Evolutionary conservation across 1,140 invertebrate genomes (phyloP).

Genomic region (Paramacrobiotus metropolitanus): DNA sequence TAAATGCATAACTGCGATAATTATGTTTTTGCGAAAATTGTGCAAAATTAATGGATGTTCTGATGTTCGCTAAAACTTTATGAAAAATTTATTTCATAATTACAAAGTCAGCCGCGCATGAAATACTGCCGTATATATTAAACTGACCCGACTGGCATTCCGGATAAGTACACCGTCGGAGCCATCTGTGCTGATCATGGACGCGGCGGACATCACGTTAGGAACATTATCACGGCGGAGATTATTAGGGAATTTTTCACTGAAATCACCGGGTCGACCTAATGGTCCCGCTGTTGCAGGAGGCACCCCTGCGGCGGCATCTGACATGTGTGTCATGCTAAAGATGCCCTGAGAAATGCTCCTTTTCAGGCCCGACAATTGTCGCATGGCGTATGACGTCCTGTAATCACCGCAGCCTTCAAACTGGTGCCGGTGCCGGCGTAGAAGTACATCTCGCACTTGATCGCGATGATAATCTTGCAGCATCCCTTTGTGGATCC

Average conservation of each 20-base stretch:
- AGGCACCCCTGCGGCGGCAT: conserved; percentile 36
- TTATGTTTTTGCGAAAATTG: too few species aligned
- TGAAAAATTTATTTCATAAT: too few species aligned
- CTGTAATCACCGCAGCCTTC: conserved; percentile 35
- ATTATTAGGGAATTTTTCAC: too few species aligned
- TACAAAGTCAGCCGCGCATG: too few species aligned
- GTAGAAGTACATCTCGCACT: conserved; percentile 58
- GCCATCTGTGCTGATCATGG: conserved; percentile 2
- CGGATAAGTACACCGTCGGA: conserved; percentile 5
- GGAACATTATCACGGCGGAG: too few species aligned
- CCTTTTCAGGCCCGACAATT: conserved; percentile 7
- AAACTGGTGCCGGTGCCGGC: conserved; percentile 80
- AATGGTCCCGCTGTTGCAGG: conserved; percentile 57
- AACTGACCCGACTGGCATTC: conserved; percentile 11
- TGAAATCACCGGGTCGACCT: conserved; percentile 78
- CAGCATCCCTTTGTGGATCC: conserved; percentile 54
- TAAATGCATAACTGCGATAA: too few species aligned
- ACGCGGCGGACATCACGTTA: conserved; percentile 49
- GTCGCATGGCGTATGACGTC: conserved; percentile 7
- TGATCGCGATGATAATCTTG: conserved; percentile 47
- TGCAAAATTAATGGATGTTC: too few species aligned
- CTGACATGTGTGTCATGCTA: conserved; percentile 12
- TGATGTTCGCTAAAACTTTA: too few species aligned
- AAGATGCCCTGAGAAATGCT: conserved; percentile 12
- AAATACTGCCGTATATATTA: too few species aligned